phyloP scores from a whole-genome alignment of 2,113 vertebrate species.

The Pipa parva region DNA sequence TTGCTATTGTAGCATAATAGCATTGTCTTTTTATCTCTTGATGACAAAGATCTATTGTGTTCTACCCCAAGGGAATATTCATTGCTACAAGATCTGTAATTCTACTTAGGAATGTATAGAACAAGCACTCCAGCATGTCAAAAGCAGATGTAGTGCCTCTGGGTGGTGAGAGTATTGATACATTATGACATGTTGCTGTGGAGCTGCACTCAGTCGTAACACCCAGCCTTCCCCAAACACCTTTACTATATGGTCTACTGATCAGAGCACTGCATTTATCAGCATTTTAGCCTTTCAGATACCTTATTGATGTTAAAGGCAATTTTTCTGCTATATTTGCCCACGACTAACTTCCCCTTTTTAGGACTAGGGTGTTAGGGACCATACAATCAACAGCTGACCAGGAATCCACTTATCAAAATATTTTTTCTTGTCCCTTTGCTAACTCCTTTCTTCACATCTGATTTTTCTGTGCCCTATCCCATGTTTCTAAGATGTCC shows the following conservation, averaged over 20 bases:
- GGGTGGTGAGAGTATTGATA: not conserved
- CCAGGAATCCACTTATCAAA: too few species aligned
- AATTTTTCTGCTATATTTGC: not conserved
- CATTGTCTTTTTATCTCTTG: not conserved
- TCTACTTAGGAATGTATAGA: not conserved
- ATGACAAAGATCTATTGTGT: conserved; percentile 15
- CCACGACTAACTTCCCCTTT: not conserved
- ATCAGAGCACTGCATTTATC: not conserved
- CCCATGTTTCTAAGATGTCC: too few species aligned
- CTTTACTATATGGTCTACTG: not conserved
- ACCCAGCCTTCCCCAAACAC: not conserved
- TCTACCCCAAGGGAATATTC: not conserved
- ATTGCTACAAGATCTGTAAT: not conserved
- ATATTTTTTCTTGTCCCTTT: too few species aligned
- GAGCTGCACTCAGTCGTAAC: not conserved
- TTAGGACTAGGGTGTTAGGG: too few species aligned
- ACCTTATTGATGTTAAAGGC: not conserved
- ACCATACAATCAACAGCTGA: too few species aligned
- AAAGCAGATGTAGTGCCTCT: not conserved
- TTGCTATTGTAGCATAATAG: not conserved
- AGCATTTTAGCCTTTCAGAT: not conserved
- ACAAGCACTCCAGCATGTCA: conserved; percentile 1
- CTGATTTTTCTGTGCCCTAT: not conserved
- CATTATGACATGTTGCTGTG: conserved; percentile 2
- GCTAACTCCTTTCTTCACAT: too few species aligned